Evolutionary conservation across 2,888 invertebrate genomes (phyloP).

Genomic region (Teinopalpus imperialis): DNA sequence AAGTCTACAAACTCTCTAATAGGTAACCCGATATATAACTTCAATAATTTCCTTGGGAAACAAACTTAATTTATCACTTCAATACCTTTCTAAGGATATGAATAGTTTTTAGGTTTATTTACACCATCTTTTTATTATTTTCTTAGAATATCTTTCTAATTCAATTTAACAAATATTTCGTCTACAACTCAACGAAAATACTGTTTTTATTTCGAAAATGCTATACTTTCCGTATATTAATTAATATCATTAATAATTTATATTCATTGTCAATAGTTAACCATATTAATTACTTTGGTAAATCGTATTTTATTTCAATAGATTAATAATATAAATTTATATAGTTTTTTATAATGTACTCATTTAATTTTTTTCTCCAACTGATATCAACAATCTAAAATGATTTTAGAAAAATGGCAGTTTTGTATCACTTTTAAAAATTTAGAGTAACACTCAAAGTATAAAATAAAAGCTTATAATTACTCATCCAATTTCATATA

Average conservation of each 20-base stretch:
- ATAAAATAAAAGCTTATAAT: conserved; percentile 41
- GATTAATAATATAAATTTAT: conserved; percentile 22
- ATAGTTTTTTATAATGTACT: conserved; percentile 24
- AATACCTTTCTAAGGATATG: conserved; percentile 76
- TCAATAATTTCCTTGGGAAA: conserved; percentile 78
- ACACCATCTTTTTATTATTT: conserved; percentile 46
- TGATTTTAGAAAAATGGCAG: conserved; percentile 71
- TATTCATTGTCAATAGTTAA: conserved; percentile 20
- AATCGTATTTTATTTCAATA: conserved; percentile 13
- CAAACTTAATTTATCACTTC: conserved; percentile 69
- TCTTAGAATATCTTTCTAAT: conserved; percentile 39
- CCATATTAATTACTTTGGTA: not conserved
- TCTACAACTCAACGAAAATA: conserved; percentile 10
- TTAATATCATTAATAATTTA: conserved; percentile 14
- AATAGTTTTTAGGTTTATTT: conserved; percentile 69
- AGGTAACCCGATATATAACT: conserved; percentile 73
- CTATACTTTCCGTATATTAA: conserved; percentile 16
- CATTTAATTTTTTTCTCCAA: conserved; percentile 32
- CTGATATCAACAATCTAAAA: conserved; percentile 47
- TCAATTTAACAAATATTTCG: conserved; percentile 7
- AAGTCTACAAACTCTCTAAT: conserved; percentile 59
- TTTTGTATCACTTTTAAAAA: conserved; percentile 72
- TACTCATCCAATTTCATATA: conserved; percentile 40
- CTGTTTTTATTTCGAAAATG: conserved; percentile 10
- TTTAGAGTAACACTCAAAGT: conserved; percentile 52